A percentile compares a stretch with the other conserved stretches of the same genome.
These are phyloP conservation scores for Tenodera sinensis DNA, from an alignment of 2,888 invertebrate species.

Conservation along the genomic window DNA sequence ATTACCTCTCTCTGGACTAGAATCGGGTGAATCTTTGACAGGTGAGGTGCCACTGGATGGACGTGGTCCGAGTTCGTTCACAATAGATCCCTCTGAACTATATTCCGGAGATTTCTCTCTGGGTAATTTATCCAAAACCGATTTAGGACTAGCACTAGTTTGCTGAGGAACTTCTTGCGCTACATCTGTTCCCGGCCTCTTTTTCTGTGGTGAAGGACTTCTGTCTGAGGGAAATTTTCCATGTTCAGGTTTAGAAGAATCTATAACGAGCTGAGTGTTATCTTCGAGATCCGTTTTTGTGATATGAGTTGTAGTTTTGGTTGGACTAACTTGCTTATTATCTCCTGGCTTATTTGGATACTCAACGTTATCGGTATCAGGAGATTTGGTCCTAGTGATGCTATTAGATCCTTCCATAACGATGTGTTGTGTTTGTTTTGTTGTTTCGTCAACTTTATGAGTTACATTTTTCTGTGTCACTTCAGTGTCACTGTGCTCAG, in stretches of 20 bases:
- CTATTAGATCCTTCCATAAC: neutral
- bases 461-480: neutral
- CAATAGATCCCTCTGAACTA: conserved; percentile 40
- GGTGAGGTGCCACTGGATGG: neutral
- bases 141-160: neutral
- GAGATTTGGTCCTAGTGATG: neutral
- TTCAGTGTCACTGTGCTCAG: conserved; percentile 22
- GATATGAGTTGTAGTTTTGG: neutral
- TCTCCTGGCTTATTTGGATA: neutral
- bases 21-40: conserved; percentile 29
- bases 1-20: conserved; percentile 37
- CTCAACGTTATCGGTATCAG: neutral
- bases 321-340: neutral
- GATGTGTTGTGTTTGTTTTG: neutral
- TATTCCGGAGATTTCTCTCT: conserved; percentile 39
- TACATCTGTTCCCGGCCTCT: neutral
- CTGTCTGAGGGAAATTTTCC: neutral
- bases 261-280: neutral
- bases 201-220: neutral
- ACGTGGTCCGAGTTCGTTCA: conserved; percentile 35
- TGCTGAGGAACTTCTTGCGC: neutral
- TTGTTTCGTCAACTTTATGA: neutral
- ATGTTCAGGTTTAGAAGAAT: neutral
- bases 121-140: conserved; percentile 4
- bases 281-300: neutral